These are phyloP conservation scores for Drosophila stalkeri DNA, from an alignment of 2,888 invertebrate genomes.

Conservation along the genomic window DNA sequence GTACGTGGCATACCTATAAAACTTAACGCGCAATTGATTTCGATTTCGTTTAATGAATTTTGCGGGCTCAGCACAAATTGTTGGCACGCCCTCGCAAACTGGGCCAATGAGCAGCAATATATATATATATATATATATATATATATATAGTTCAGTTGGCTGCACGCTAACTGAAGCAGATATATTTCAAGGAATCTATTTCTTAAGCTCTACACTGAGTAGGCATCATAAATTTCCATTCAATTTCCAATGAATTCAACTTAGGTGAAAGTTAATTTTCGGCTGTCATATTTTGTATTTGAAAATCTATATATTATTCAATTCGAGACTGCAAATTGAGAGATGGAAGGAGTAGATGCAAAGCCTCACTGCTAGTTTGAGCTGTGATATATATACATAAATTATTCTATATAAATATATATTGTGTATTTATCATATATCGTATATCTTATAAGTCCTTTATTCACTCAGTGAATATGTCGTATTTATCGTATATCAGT, in stretches of 20 bases:
- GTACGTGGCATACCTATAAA: conserved; percentile 37
- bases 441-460: neutral
- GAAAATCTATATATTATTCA: too few species aligned
- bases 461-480: neutral
- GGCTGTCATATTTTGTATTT: neutral
- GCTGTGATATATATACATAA: too few species aligned
- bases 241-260: neutral
- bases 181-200: conserved; percentile 6
- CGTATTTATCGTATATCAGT: neutral
- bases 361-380: too few species aligned
- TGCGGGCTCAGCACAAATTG: conserved; percentile 48
- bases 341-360: too few species aligned
- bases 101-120: conserved; percentile 11
- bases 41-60: conserved; percentile 72
- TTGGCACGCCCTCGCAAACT: conserved; percentile 33
- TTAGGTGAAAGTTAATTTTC: neutral
- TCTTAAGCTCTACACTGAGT: neutral
- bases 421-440: neutral
- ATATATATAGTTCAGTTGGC: conserved; percentile 24
- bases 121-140: neutral
- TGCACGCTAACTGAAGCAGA: neutral
- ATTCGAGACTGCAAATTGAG: neutral
- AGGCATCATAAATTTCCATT: neutral
- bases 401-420: too few species aligned
- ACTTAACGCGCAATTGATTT: conserved; percentile 68